Percentiles rank a stretch among this genome's conserved stretches.
Evolutionary conservation across 2,888 invertebrate species (phyloP).

Genomic region (Xestia sexstrigata): DNA sequence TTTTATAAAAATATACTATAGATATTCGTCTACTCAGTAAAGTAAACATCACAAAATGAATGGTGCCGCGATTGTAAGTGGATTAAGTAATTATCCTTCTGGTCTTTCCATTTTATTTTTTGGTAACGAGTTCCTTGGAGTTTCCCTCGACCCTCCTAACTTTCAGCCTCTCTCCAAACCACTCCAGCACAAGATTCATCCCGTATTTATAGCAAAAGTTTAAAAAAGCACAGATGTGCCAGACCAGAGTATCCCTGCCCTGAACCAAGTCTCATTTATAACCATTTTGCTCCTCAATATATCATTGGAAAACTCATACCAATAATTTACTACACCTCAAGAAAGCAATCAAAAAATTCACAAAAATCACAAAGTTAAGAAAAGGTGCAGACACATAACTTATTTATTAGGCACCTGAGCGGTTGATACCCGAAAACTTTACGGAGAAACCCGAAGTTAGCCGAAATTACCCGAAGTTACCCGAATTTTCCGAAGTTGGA

Average conservation of each 20-base stretch:
- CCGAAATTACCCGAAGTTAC: conserved; percentile 52
- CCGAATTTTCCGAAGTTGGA: conserved; percentile 49
- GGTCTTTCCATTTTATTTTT: neutral
- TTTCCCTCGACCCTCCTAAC: neutral
- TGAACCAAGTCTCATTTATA: conserved; percentile 3
- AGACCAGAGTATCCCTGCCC: neutral
- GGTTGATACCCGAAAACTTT: conserved; percentile 55
- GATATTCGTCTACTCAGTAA: neutral
- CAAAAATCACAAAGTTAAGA: conserved; percentile 45
- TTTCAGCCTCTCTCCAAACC: neutral
- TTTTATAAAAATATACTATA: neutral
- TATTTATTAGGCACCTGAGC: conserved; percentile 61
- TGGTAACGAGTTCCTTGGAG: neutral
- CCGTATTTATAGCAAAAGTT: conserved; percentile 44
- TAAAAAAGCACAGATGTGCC: conserved; percentile 17
- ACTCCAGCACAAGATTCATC: conserved; percentile 26
- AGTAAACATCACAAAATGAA: neutral
- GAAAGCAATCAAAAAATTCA: conserved; percentile 49
- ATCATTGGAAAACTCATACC: conserved; percentile 31
- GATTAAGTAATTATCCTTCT: neutral
- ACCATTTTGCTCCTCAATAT: conserved; percentile 32
- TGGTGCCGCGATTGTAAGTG: neutral
- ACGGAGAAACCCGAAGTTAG: conserved; percentile 47
- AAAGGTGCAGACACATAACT: conserved; percentile 57
- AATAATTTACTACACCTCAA: conserved; percentile 46